Base-by-base conservation (phyloP, 2,797 vertebrate species). In the Salarias fasciatus region DNA sequence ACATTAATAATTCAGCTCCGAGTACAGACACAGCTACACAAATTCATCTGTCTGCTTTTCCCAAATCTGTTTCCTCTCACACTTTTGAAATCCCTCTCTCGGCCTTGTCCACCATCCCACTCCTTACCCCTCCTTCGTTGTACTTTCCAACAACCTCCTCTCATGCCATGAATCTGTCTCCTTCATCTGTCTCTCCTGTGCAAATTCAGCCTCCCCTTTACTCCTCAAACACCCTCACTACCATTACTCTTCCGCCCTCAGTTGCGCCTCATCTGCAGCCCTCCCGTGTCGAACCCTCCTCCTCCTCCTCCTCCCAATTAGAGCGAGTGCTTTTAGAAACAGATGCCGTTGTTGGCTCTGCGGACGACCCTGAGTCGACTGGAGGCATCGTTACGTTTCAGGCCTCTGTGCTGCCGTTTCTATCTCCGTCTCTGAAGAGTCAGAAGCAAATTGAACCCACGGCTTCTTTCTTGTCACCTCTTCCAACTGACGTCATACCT, bases 401-500 rank as follows among this genome's bases (percentile, higher is more conserved):
- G 38, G 11, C 63, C 12, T 49, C 76, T 68, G 14, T 63, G 37
- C 35, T 61, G 52, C 51, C 79, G 14, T 58, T 28, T 56, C 40
- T 12, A 11, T 43, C 83, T 50, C 60, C 38, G 0, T 53, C 53
- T 51, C 41, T 72, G 88, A 58, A 43, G 68, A 73, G 44, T 71
- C 52, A 53, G 66, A 64, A 47, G 61, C 68, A 24, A 24, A 24
- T 18, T 57, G 72, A 69, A 31, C 24, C 53, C 2, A 68, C 35
- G 50, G 64, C 69, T 55, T 37, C 64, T 42, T 35, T 5, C 0
- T 15, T 47, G 40, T 54, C 77, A 5, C 51, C 15, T 55, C 33
- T 51, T 65, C 5, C 61, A 75, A 67, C 56, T 61, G 35, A 56
- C 30, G 13, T 11, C 9, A 41, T 53, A 8, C 47, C 36, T 11